Base-by-base conservation (phyloP, 2,888 invertebrate genomes). In the Lepidochrysops patricia region DNA sequence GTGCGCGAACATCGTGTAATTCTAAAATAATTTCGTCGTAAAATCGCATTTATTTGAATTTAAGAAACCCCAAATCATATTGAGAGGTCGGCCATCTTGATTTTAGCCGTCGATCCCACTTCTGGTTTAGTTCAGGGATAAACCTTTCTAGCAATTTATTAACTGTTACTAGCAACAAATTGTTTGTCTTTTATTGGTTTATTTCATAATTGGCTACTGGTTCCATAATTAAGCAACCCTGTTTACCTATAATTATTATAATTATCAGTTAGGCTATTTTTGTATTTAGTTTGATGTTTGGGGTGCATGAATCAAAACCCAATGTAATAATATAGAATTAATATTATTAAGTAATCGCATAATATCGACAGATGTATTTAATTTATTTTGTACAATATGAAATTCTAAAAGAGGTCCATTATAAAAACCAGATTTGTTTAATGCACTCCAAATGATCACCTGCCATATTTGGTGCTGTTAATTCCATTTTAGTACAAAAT, bases 401-500 rank as follows among this genome's bases (percentile, higher is more conserved):
- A 43, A 43, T 43, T 43, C 43, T 43, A 43, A 49, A 50, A 26
- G n/a, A 50, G 50, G 50, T 50, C 50, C 50, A 50, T 26, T 50
- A 26, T 50, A 26, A 26, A 7, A 50, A 50, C 25, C n/a, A 50
- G n/a, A 50, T 26, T 50, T 50, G 50, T 25, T 54, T 54, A 32
- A 32, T 54, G 54, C 19, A 29, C 54, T 54, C 54, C 29, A 29
- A 54, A 54, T 27, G 19, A 34, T 58, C 48, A 43, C 12, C 58
- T 62, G 66, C 66, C 66, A 66, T 65, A 74, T 67, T 70, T 71
- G 84, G 82, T 85, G 83, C 83, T 84, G 63, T 63, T 66, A 67
- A 76, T 77, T 79, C 77, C 76, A 75, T 75, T 74, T 73, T 78
- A 77, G 80, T 81, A 80, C 76, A 82, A 79, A 77, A 67, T 62